phyloP scores from a whole-genome alignment of 2,113 vertebrate genomes.

The Corapipo altera region DNA sequence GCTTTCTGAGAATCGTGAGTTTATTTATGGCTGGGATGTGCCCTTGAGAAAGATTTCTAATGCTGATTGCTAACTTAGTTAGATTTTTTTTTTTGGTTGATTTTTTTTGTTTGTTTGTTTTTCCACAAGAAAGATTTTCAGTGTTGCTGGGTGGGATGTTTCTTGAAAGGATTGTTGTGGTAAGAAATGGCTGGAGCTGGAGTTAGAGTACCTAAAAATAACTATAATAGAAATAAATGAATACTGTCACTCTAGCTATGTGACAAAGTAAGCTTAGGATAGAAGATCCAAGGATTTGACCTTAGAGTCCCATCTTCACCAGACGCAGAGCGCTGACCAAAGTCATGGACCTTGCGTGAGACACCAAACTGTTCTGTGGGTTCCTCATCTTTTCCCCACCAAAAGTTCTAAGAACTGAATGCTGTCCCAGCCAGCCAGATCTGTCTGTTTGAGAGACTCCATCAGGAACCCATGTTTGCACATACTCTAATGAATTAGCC shows the following conservation, averaged over 20 bases:
- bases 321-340: not conserved
- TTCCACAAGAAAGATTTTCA: not conserved
- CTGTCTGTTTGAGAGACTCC: not conserved
- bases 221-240: not conserved
- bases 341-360: too few species aligned
- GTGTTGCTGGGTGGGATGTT: not conserved
- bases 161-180: not conserved
- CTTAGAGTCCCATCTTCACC: not conserved
- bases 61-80: not conserved
- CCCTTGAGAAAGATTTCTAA: not conserved
- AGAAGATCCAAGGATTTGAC: not conserved
- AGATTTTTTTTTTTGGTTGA: not conserved
- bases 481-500: not conserved
- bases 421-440: not conserved
- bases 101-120: not conserved
- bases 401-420: not conserved
- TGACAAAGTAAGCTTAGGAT: not conserved
- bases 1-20: not conserved
- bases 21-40: not conserved
- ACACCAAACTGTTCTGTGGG: not conserved
- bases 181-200: conserved; percentile 5
- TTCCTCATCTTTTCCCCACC: not conserved
- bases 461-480: not conserved
- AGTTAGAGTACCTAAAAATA: conserved; percentile 29
- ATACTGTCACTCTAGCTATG: accelerated